Evolutionary conservation across 2,888 invertebrate species (phyloP).

Genomic region (Lysandra coridon): DNA sequence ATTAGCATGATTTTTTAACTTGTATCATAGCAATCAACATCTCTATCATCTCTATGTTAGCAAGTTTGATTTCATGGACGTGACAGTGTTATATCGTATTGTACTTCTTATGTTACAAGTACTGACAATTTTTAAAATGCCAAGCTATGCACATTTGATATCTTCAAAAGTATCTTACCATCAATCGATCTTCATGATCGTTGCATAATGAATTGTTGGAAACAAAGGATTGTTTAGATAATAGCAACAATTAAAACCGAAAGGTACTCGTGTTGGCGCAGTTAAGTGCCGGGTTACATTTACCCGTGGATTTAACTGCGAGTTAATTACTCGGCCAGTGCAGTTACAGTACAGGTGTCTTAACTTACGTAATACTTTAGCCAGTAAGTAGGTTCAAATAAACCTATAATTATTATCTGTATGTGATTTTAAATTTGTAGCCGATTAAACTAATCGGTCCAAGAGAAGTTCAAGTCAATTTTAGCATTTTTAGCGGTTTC

Average conservation of each 20-base stretch:
- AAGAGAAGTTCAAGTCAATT: neutral
- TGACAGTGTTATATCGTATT: too few relatives aligned
- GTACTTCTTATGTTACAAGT: too few relatives aligned
- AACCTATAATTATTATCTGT: too few relatives aligned
- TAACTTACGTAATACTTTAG: neutral
- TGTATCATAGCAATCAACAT: too few relatives aligned
- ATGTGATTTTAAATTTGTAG: neutral
- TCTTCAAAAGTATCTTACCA: neutral
- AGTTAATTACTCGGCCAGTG: slow-evolving; percentile 5
- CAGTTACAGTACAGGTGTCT: neutral
- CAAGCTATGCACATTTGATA: too few relatives aligned
- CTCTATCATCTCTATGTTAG: too few relatives aligned
- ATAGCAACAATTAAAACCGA: neutral
- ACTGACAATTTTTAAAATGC: too few relatives aligned
- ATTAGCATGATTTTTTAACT: too few relatives aligned
- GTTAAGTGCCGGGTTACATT: slow-evolving; percentile 12
- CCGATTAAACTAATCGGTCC: neutral
- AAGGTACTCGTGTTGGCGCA: neutral
- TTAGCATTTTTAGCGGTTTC: neutral
- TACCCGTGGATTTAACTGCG: neutral
- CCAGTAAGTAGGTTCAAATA: neutral
- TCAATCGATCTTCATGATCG: neutral
- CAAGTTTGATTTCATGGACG: too few relatives aligned
- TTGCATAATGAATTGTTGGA: neutral
- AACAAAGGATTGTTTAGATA: neutral